Base-by-base conservation (phyloP, 2,113 vertebrate species). In the Thunnus maccoyii region DNA sequence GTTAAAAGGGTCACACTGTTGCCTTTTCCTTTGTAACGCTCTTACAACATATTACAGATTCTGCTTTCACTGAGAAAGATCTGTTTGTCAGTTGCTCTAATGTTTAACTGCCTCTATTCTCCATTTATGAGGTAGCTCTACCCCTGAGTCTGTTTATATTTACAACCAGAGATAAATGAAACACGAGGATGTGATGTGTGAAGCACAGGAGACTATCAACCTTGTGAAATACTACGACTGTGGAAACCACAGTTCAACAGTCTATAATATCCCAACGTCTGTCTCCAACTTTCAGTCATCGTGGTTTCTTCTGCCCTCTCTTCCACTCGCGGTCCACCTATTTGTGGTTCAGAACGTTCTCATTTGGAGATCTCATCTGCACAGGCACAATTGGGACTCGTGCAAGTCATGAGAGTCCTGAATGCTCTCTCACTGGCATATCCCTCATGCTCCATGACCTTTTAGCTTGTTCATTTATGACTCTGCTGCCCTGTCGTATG, bases 211-310 rank as follows among this genome's bases (percentile, higher is more conserved):
- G 22, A 22, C 22, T 22, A 22, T 77, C 17, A 5, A 5, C 25
- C 20, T 2, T 50, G 27, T 32, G 13, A 44, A 44, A 61, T 8
- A 36, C 22, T 10, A 30, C 2, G 15, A 30, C 6, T 16, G 30
- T 60, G 22, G 13, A 70, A 67, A 27, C 25, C 5, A 44, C 46
- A 70, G 27, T 15, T 74, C 15, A 20, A 51, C 54, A 25, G 44
- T 25, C 44, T 52, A 25, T 22, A 48, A 80, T 55, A 13, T 67
- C 36, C 32, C 36, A 61, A 72, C 78, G 20, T 77, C 68, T 64
- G 55, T 44, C 56, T 69, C 62, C 30, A 51, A 4, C n/a, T 64
- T 56, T 1, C 41, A 51, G 27, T 62, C 44, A 54, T 46, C 22
- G 57, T 63, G 41, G 27, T 66, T 32, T 0, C 3, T 55, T 51